A percentile compares a stretch with the other conserved stretches of the same genome.
phyloP scores from a whole-genome alignment of 2,888 invertebrate genomes.

The Cynaeus angustus region DNA sequence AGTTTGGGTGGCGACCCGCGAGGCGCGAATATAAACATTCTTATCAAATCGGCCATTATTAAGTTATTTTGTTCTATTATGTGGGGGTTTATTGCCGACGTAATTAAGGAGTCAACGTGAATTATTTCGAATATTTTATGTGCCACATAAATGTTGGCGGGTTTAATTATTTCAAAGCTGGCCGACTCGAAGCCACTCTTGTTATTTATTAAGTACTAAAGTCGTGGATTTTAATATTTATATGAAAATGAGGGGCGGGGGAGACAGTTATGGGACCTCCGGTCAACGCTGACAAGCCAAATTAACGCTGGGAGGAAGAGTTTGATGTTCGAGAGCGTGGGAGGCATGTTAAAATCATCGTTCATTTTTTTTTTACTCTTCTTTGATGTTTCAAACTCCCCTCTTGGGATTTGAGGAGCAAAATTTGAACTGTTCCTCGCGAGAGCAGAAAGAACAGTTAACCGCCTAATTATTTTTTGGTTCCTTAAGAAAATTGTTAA shows the following conservation, averaged over 20 bases:
- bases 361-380: no score
- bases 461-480: no score
- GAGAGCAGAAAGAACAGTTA: no score
- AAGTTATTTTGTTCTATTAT: slow-evolving; percentile 15
- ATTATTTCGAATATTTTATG: slow-evolving; percentile 38
- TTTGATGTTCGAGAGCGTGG: not conserved
- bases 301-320: slow-evolving; percentile 1
- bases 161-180: slow-evolving; percentile 40
- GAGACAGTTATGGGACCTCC: not conserved
- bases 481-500: no score
- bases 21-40: slow-evolving; percentile 9
- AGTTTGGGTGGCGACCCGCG: slow-evolving; percentile 25
- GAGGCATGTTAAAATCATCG: not conserved
- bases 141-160: slow-evolving; percentile 30
- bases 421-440: no score
- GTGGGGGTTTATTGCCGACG: slow-evolving; percentile 30
- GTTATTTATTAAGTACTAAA: slow-evolving; percentile 31
- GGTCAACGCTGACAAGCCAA: slow-evolving; percentile 1
- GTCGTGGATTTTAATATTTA: slow-evolving; percentile 11
- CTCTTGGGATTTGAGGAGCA: no score
- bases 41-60: slow-evolving; percentile 19
- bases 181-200: slow-evolving; percentile 15
- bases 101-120: slow-evolving; percentile 32
- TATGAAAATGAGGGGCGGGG: slow-evolving; percentile 21
- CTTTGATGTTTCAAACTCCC: no score